Conservation (phyloP, 2,888 invertebrate species). For the Cremastinae sp. region DNA sequence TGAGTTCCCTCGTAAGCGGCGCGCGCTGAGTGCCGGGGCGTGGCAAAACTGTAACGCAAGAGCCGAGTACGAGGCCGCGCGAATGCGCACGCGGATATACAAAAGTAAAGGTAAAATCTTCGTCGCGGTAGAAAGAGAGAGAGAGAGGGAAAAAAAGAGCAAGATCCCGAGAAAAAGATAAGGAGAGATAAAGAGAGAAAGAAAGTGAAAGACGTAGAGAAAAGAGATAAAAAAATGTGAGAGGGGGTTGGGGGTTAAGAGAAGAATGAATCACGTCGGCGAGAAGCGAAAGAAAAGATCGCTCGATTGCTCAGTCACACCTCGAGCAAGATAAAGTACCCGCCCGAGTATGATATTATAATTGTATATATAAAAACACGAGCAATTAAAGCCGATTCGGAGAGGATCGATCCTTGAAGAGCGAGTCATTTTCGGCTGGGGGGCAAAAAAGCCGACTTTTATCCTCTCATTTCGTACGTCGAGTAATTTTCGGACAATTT, state of each 20-base stretch:
- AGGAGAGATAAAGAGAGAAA: conserved; percentile 25
- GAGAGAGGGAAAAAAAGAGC: conserved; percentile 8
- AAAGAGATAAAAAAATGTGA: conserved; percentile 10
- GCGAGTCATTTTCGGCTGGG: background rate
- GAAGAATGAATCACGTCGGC: conserved; percentile 28
- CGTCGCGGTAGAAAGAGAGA: conserved; percentile 14
- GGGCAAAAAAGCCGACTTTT: background rate
- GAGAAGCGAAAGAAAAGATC: conserved; percentile 48
- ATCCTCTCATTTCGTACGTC: no score
- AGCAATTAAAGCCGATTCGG: conserved; percentile 23
- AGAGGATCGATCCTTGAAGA: no score
- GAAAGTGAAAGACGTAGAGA: conserved; percentile 12
- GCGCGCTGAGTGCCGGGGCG: conserved; percentile 72
- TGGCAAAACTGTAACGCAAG: conserved; percentile 80
- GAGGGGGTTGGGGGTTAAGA: conserved; percentile 17
- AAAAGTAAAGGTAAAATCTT: conserved; percentile 43
- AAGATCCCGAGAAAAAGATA: conserved; percentile 5
- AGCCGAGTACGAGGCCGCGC: conserved; percentile 73
- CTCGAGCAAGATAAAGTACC: conserved; percentile 35
- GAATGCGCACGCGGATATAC: conserved; percentile 46
- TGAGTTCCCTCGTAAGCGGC: conserved; percentile 72
- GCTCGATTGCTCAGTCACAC: conserved; percentile 57
- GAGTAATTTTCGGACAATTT: no score
- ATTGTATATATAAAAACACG: background rate
- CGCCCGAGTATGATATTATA: conserved; percentile 22